Base-by-base conservation (phyloP, 2,113 vertebrate species). In the Apodemus sylvaticus region DNA sequence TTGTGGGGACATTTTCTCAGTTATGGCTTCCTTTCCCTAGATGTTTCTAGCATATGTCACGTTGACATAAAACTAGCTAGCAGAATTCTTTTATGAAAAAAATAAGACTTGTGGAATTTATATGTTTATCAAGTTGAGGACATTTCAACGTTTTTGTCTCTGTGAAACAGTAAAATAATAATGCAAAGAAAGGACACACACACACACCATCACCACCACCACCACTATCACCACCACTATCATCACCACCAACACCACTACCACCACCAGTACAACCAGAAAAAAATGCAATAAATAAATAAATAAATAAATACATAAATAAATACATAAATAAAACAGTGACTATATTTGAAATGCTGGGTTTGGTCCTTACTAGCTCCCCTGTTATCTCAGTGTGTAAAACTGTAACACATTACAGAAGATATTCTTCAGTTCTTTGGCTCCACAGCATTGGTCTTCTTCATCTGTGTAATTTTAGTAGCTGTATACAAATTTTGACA, bases 91-190 rank as follows among this genome's bases (percentile, higher is more conserved):
- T 42, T n/a, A 83, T 4, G 20, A 60, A 39, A 83, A 83, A 81
- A 82, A 74, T 86, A 39, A 89, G 93, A 96, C 86, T 96, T 95
- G 70, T 94, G 19, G 90, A 86, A 48, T 7, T 9, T 77, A 83
- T 77, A 83, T 83, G 81, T 82, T 10, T 93, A 55, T 81, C 91
- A 95, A 64, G 93, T 95, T 91, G 74, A 68, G 53, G 86, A 73
- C 11, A 78, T 62, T 70, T 97, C 78, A 82, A 11, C 2, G 93
- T 91, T 39, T 96, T 85, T 96, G 74, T 31, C 26, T 26, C 58
- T 53, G 93, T 2, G 53, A 9, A 70, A 24, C 9, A 70, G 17
- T 64, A 70, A 86, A 68, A 34, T 51, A 36, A 48, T 45, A 1
- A 48, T 82, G 26, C 14, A 39, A 83, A 29, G 55, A 42, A 83